Base-by-base conservation (phyloP, 2,113 vertebrate genomes). In the Steatornis caripensis region DNA sequence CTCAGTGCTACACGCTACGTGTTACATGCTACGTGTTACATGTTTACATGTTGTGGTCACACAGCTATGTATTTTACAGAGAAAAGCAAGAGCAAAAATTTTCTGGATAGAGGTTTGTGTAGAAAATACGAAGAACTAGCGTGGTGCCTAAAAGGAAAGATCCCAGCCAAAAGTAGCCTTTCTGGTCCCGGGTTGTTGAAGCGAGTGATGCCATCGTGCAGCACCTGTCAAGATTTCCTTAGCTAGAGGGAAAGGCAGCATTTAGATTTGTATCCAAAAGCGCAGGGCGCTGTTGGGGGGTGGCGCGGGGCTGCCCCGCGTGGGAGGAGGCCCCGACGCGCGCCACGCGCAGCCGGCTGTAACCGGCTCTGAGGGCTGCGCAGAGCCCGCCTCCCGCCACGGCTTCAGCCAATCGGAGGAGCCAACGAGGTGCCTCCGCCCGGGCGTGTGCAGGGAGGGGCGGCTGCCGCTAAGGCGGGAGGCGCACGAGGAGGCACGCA, bases 371-470 rank as follows among this genome's bases (percentile, higher is more conserved):
- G 19, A 36, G 9, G 46, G 58, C 70, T 2, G 23, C 12, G 11
- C 22, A 2, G 11, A 1, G 18, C 41, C 49, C 19, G 1, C 18
- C 8, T 74, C 39, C 55, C 7, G 1, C 34, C 57, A 10, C 4
- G 1, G 32, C 32, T 18, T 36, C 53, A 58, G 36, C 37, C 72
- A 41, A n/a, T 57, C 51, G 14, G 61, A 58, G 53, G 43, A 7
- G n/a, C 12, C 2, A 3, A 36, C 0, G 6, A n/a, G 49, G 22
- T 4, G 2, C 22, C 14, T 19, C 43, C 16, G 15, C 29, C 29
- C 17, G 0, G 39, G 12, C 16, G 7, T 18, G 9, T 6, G 37
- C 12, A 3, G 54, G 80, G 23, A 34, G 19, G 41, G 34, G 41
- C 9, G 4, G 39, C 8, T 3, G 11, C 74, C 2, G 16, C 48